Evolutionary conservation across 2,113 vertebrate genomes (phyloP).

Genomic region (Ceratotherium simum): DNA sequence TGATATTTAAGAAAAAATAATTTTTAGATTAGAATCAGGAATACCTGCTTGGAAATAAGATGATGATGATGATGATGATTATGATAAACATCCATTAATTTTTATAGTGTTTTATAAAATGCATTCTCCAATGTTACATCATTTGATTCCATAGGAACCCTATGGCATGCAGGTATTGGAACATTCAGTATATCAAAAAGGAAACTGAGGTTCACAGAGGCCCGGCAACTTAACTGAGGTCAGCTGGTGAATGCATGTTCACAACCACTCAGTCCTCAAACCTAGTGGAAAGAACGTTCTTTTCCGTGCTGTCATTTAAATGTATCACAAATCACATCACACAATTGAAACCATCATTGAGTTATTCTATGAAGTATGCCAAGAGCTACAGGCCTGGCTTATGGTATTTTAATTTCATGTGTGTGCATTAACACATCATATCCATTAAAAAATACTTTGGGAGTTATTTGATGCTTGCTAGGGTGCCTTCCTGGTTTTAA

Average conservation of each 20-base stretch:
- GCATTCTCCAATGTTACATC: background rate
- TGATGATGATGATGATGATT: background rate
- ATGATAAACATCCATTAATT: background rate
- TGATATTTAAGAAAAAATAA: slow-evolving; percentile 9
- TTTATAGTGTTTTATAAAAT: background rate
- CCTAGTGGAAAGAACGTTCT: background rate
- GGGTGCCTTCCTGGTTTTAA: slow-evolving; percentile 46
- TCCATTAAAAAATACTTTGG: slow-evolving; percentile 63
- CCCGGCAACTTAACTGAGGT: slow-evolving; percentile 22
- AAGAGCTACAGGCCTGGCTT: slow-evolving; percentile 53
- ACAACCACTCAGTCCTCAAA: slow-evolving; percentile 10
- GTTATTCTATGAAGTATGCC: slow-evolving; percentile 52
- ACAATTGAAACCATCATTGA: slow-evolving; percentile 47
- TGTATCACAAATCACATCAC: slow-evolving; percentile 56
- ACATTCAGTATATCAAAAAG: background rate
- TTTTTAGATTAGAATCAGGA: slow-evolving; percentile 5
- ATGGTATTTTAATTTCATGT: slow-evolving; percentile 63
- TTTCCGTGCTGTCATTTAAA: slow-evolving; percentile 47
- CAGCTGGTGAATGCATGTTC: background rate
- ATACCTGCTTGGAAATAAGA: slow-evolving; percentile 1
- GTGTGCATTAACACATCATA: slow-evolving; percentile 56
- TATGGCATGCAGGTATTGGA: background rate
- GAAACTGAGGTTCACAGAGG: slow-evolving; percentile 41
- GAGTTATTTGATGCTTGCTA: slow-evolving; percentile 53
- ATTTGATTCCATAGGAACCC: background rate